phyloP scores from a whole-genome alignment of 2,888 invertebrate species.

The Trissolcus japonicus region DNA sequence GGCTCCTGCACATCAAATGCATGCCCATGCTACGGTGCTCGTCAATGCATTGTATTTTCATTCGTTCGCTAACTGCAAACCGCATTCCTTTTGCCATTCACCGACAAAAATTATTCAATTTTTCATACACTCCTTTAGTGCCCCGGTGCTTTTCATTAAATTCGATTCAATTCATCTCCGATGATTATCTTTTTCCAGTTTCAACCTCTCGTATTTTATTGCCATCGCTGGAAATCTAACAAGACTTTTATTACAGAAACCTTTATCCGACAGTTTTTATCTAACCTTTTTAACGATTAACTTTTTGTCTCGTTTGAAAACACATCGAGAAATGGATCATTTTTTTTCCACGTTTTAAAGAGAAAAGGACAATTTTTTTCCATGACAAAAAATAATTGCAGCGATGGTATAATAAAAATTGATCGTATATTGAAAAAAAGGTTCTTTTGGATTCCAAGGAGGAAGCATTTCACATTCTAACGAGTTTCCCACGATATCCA shows the following conservation, averaged over 20 bases:
- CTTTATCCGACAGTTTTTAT: no score
- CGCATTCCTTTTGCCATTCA: constrained; percentile 35
- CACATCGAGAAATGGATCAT: no score
- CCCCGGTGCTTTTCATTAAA: constrained; percentile 8
- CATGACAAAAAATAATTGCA: no score
- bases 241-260: no score
- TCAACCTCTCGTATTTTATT: no score
- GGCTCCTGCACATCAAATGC: constrained; percentile 30
- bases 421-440: background rate
- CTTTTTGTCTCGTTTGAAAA: no score
- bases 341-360: no score
- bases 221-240: no score
- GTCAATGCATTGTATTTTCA: constrained; percentile 40
- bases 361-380: no score
- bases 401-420: background rate
- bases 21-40: constrained; percentile 28
- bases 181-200: no score
- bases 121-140: constrained; percentile 14
- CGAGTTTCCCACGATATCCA: constrained; percentile 45
- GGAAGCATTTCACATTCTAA: constrained; percentile 21
- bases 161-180: constrained; percentile 1
- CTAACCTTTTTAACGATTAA: no score
- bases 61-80: constrained; percentile 37
- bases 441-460: constrained; percentile 2
- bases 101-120: constrained; percentile 22